Conservation (phyloP, 2,888 invertebrate genomes). For the Drosophila paramelanica region DNA sequence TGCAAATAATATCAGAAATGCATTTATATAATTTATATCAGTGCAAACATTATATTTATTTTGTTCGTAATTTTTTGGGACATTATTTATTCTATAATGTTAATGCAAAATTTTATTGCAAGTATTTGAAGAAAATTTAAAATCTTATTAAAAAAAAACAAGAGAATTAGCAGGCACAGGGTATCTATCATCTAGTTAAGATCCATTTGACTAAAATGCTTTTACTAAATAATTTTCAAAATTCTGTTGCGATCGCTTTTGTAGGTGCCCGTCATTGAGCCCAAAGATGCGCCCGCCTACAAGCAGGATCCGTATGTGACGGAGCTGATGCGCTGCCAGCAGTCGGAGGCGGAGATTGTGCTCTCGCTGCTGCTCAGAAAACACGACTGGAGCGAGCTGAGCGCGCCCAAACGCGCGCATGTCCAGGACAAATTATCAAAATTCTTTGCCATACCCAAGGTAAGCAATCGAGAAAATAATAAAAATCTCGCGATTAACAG, state of each 20-base stretch:
- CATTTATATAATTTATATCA: too few species aligned
- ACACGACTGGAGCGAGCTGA: conserved; percentile 82
- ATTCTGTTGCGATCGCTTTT: conserved; percentile 17
- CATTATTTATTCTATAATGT: too few species aligned
- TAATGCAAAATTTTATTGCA: too few species aligned
- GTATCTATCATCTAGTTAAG: background rate
- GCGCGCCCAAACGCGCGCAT: conserved; percentile 79
- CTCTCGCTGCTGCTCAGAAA: conserved; percentile 83
- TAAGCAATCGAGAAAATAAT: conserved; percentile 37
- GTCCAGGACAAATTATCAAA: conserved; percentile 83
- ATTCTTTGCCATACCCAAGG: conserved; percentile 85
- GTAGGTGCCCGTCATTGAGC: conserved; percentile 82
- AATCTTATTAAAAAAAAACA: too few species aligned
- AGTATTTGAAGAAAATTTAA: too few species aligned
- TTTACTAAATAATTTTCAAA: background rate
- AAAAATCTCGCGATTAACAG: background rate
- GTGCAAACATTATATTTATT: too few species aligned
- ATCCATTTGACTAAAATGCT: too few species aligned
- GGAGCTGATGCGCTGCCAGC: conserved; percentile 81
- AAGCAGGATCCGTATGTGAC: conserved; percentile 79
- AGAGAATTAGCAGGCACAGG: background rate
- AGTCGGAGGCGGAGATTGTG: conserved; percentile 82
- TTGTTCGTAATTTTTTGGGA: too few species aligned
- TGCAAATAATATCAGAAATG: too few species aligned
- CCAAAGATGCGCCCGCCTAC: conserved; percentile 80